phyloP scores from a whole-genome alignment of 2,113 vertebrate species.

The Falcunculus frontatus region DNA sequence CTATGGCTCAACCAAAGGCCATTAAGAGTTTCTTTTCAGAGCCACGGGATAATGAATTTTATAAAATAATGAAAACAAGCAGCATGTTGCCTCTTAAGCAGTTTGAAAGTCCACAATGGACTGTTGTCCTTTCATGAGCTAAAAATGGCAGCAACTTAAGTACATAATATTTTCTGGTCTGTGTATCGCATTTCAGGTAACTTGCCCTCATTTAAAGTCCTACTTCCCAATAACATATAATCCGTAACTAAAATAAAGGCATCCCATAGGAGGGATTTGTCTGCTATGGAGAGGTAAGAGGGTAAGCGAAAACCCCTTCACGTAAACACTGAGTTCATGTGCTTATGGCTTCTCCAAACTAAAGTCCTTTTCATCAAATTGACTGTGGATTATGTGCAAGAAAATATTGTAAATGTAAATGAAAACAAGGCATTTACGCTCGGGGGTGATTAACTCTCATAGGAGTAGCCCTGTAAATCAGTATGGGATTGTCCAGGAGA shows the following conservation, averaged over 20 bases:
- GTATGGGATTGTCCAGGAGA: neutral
- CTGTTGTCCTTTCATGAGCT: neutral
- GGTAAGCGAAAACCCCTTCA: neutral
- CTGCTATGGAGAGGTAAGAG: neutral
- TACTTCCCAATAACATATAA: neutral
- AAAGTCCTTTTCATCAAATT: neutral
- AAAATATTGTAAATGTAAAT: neutral
- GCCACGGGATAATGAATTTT: neutral
- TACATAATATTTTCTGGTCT: neutral
- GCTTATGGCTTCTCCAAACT: neutral
- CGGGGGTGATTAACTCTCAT: neutral
- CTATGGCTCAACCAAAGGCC: neutral
- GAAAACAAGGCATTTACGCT: neutral
- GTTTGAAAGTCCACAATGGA: neutral
- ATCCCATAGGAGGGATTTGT: neutral
- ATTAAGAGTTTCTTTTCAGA: neutral
- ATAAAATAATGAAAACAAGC: neutral
- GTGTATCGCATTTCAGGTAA: neutral
- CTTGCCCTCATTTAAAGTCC: neutral
- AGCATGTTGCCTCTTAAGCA: neutral
- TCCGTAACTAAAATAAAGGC: neutral
- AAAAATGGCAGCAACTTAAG: neutral
- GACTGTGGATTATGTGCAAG: neutral
- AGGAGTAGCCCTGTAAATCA: neutral
- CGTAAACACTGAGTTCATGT: neutral